These are phyloP conservation scores for Oreochromis aureus DNA, from an alignment of 2,113 vertebrate species.

Conservation along the genomic window DNA sequence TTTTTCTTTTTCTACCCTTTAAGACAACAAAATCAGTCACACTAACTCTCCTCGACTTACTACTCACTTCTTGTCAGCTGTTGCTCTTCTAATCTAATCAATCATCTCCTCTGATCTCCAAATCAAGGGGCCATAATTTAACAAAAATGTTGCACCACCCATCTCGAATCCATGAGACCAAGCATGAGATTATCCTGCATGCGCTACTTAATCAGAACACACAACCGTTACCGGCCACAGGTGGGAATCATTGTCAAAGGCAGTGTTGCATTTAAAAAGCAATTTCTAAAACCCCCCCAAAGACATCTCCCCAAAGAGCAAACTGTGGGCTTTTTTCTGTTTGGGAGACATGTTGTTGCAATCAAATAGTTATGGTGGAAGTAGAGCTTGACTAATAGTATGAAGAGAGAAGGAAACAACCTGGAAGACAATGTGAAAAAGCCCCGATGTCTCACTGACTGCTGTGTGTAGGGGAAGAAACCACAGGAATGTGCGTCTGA, in stretches of 20 bases:
- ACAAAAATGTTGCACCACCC: constrained; percentile 9
- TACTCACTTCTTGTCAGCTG: neutral
- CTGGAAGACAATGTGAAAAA: constrained; percentile 46
- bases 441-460: constrained; percentile 19
- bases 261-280: constrained; percentile 59
- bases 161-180: neutral
- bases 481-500: constrained; percentile 37
- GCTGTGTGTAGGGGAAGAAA: constrained; percentile 16
- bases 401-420: constrained; percentile 64
- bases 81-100: constrained; percentile 19
- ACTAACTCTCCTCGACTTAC: neutral
- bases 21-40: neutral
- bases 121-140: neutral
- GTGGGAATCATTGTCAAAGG: constrained; percentile 71
- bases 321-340: constrained; percentile 35
- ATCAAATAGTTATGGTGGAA: constrained; percentile 62
- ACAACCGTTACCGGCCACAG: constrained; percentile 49
- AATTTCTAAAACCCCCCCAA: constrained; percentile 44
- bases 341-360: constrained; percentile 65
- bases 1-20: rapidly evolving
- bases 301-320: constrained; percentile 32
- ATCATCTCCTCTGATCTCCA: neutral
- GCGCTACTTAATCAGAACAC: constrained; percentile 8
- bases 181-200: constrained; percentile 13
- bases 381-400: constrained; percentile 66